A percentile compares a stretch with the other conserved stretches of the same genome.
phyloP scores from a whole-genome alignment of 2,113 vertebrate genomes.

The Elgaria multicarinata region DNA sequence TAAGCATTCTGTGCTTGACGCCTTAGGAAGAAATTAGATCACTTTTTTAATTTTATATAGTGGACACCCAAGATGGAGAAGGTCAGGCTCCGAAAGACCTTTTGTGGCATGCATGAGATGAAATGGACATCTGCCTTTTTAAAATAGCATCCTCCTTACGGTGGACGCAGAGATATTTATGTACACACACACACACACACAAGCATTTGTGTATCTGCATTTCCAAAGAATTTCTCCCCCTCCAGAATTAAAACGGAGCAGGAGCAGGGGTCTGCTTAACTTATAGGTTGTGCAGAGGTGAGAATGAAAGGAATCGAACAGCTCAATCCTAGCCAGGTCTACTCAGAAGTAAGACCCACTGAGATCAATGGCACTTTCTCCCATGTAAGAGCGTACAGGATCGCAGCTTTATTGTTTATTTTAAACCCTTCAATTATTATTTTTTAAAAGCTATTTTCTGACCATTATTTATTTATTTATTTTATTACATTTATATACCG shows the following conservation, averaged over 20 bases:
- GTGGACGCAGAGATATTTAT: neutral
- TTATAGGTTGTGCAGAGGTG: too few species aligned
- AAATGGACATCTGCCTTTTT: neutral
- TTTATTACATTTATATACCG: too few species aligned
- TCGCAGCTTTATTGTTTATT: neutral
- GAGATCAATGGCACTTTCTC: neutral
- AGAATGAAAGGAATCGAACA: too few species aligned
- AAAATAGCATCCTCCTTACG: slow-evolving; percentile 10
- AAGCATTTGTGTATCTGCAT: neutral
- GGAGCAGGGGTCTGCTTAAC: rapidly evolving
- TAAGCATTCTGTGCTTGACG: too few species aligned
- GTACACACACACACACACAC: neutral
- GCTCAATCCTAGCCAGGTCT: neutral
- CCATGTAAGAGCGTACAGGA: neutral
- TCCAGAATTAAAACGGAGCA: too few species aligned
- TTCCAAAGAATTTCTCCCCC: neutral
- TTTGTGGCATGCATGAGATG: neutral
- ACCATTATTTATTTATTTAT: too few species aligned
- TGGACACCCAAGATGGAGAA: rapidly evolving
- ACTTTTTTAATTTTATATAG: slow-evolving; percentile 18
- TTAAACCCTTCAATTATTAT: neutral
- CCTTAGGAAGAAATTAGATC: neutral
- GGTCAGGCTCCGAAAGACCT: slow-evolving; percentile 22
- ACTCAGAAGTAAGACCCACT: neutral
- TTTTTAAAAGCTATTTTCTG: neutral